phyloP scores from a whole-genome alignment of 2,113 vertebrate genomes.

The Polypterus bichir region DNA sequence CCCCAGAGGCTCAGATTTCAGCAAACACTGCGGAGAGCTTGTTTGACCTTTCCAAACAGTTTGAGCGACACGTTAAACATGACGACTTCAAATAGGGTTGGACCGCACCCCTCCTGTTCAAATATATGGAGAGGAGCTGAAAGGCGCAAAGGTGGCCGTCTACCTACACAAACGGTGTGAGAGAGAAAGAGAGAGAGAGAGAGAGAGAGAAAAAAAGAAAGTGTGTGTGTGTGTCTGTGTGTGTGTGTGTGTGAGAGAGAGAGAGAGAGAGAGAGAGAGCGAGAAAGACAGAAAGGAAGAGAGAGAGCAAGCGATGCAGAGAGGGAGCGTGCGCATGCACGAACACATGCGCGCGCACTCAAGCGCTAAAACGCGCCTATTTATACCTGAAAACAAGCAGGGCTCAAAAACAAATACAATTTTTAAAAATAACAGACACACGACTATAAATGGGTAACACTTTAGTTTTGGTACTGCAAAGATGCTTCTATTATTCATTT shows the following conservation, averaged over 20 bases:
- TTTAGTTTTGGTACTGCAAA: no score
- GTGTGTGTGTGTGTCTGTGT: not conserved
- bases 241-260: not conserved
- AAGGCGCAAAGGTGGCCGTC: no score
- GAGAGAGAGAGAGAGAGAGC: not conserved
- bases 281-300: not conserved
- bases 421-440: not conserved
- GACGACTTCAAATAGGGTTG: no score
- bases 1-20: no score
- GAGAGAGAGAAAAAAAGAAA: not conserved
- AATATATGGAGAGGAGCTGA: no score
- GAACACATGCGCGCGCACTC: slow-evolving; percentile 2
- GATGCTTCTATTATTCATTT: no score
- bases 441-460: no score
- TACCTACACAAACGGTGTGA: no score
- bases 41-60: no score
- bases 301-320: not conserved
- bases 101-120: no score
- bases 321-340: slow-evolving; percentile 9
- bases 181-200: not conserved
- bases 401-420: not conserved
- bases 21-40: no score
- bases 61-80: no score
- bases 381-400: not conserved
- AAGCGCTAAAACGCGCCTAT: not conserved